Evolutionary conservation across 2,797 vertebrate species (phyloP).

Genomic region (Sebastes paucispinis): DNA sequence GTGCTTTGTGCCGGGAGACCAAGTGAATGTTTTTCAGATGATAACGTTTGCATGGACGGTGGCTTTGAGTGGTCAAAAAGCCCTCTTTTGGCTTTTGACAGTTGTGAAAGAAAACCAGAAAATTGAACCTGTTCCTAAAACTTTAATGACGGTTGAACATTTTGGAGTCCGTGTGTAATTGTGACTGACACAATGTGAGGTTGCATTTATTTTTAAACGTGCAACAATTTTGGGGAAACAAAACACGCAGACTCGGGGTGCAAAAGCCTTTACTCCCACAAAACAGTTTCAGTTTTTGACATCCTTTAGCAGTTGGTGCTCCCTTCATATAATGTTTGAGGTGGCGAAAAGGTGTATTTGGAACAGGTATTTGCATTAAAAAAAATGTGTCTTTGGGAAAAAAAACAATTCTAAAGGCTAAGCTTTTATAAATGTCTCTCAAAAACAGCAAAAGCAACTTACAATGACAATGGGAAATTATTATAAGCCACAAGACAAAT

Average conservation of each 20-base stretch:
- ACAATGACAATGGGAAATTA: not conserved
- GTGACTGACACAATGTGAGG: not conserved
- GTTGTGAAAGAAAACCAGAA: too few relatives aligned
- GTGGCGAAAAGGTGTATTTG: too few relatives aligned
- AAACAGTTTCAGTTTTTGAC: not conserved
- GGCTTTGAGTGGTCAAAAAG: not conserved
- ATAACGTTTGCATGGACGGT: not conserved
- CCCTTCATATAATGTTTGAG: not conserved
- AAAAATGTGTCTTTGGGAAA: not conserved
- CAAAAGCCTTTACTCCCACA: not conserved
- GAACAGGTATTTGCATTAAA: not conserved
- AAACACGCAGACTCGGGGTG: too few relatives aligned
- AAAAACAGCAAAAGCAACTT: not conserved
- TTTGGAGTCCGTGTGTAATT: not conserved
- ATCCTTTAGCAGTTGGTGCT: not conserved
- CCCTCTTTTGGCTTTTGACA: too few relatives aligned
- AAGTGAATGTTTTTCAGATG: too few relatives aligned
- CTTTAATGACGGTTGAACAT: not conserved
- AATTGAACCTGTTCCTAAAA: too few relatives aligned
- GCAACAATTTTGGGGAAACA: not conserved
- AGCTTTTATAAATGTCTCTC: not conserved
- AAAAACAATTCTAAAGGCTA: not conserved
- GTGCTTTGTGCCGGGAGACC: too few relatives aligned
- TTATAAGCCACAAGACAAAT: not conserved
- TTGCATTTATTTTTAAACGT: too few relatives aligned